Evolutionary conservation across 2,888 invertebrate species (phyloP).

Genomic region (Dicycla oo): DNA sequence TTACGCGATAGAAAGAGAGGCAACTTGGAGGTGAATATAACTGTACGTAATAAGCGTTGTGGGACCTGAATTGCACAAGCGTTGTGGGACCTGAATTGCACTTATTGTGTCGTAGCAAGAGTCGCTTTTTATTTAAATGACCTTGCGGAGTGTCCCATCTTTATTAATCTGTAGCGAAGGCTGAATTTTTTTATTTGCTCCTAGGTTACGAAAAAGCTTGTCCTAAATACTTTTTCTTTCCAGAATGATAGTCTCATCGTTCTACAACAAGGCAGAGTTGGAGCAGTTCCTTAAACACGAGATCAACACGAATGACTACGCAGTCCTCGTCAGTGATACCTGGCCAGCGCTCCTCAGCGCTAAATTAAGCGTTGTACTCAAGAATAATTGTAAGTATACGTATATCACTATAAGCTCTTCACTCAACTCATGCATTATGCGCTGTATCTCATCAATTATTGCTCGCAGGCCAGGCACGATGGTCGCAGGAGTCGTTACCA

Average conservation of each 20-base stretch:
- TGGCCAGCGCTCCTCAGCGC: slow-evolving; percentile 93
- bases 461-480: neutral
- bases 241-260: slow-evolving; percentile 96
- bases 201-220: neutral
- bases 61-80: no score
- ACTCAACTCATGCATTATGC: neutral
- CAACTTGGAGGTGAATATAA: no score
- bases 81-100: no score
- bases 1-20: no score
- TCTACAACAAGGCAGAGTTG: slow-evolving; percentile 96
- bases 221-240: neutral
- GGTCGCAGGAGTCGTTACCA: neutral
- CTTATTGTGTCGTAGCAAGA: no score
- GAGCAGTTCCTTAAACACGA: slow-evolving; percentile 94
- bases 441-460: neutral
- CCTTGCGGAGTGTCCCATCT: no score
- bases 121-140: no score
- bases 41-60: no score
- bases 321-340: slow-evolving; percentile 91
- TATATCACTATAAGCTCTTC: no score
- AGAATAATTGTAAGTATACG: slow-evolving; percentile 85
- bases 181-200: no score
- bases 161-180: no score
- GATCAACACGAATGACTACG: slow-evolving; percentile 92
- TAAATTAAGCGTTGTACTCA: slow-evolving; percentile 93